Evolutionary conservation across 2,797 vertebrate species (phyloP).

Genomic region (Percopsis omiscomaycus): DNA sequence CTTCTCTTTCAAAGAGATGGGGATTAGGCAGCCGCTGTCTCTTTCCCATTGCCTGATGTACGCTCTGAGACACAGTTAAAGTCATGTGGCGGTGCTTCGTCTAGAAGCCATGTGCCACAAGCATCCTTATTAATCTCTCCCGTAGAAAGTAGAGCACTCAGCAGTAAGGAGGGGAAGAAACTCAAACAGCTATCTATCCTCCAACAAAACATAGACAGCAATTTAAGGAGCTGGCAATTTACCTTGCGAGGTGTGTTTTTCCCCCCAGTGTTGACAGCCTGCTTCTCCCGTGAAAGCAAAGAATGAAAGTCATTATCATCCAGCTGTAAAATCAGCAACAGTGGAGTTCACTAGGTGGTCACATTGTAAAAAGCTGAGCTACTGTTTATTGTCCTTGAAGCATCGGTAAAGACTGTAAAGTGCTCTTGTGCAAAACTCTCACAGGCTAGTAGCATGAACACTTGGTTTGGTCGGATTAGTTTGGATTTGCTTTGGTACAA

Average conservation of each 20-base stretch:
- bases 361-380: background rate
- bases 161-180: conserved; percentile 66
- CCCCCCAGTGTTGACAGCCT: conserved; percentile 36
- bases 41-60: conserved; percentile 55
- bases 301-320: conserved; percentile 24
- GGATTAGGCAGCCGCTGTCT: conserved; percentile 48
- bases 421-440: background rate
- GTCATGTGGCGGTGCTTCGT: conserved; percentile 45
- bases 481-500: too few species aligned
- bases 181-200: conserved; percentile 69
- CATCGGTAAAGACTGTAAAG: conserved; percentile 9
- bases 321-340: conserved; percentile 27
- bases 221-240: conserved; percentile 60
- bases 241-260: conserved; percentile 46
- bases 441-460: background rate
- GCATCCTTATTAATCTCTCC: conserved; percentile 65
- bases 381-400: conserved; percentile 5
- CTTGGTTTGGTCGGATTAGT: background rate
- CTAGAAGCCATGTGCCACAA: conserved; percentile 44
- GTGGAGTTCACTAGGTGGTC: conserved; percentile 8
- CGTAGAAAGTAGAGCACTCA: conserved; percentile 66
- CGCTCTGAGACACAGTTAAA: conserved; percentile 52
- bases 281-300: conserved; percentile 25
- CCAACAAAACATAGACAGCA: conserved; percentile 57
- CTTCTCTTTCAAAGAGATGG: conserved; percentile 46